Conservation (phyloP, 2,888 invertebrate species). For the Hirtodrosophila alboralis region DNA sequence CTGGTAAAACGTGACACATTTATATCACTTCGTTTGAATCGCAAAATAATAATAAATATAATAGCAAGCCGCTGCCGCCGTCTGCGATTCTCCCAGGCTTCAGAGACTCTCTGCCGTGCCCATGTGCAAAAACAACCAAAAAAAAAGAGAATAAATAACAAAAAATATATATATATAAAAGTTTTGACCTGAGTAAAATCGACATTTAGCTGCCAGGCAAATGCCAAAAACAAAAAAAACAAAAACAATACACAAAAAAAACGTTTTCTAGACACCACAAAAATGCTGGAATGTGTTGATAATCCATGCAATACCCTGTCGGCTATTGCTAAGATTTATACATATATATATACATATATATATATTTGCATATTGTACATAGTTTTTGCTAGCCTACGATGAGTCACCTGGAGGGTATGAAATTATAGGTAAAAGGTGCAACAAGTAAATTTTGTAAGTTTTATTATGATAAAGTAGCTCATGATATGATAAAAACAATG, state of each 20-base stretch:
- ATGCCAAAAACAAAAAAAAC: conserved; percentile 54
- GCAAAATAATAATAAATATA: conserved; percentile 81
- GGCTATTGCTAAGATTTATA: conserved; percentile 43
- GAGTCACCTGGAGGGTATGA: conserved; percentile 29
- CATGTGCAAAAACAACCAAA: conserved; percentile 59
- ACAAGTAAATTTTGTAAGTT: conserved; percentile 14
- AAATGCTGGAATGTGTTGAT: conserved; percentile 50
- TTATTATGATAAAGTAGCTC: conserved; percentile 1
- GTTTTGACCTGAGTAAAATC: conserved; percentile 59
- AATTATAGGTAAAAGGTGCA: conserved; percentile 15
- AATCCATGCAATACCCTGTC: conserved; percentile 58
- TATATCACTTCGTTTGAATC: conserved; percentile 83
- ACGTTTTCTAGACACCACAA: conserved; percentile 35
- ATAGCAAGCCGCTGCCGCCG: conserved; percentile 65
- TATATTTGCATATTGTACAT: conserved; percentile 9
- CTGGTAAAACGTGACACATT: conserved; percentile 84
- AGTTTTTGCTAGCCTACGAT: conserved; percentile 13
- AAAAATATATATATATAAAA: conserved; percentile 36
- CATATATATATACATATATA: conserved; percentile 52
- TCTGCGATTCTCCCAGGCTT: conserved; percentile 55
- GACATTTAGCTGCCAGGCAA: conserved; percentile 71
- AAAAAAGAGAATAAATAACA: conserved; percentile 10
- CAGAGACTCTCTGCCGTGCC: conserved; percentile 62
- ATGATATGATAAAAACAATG: neutral
- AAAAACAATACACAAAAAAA: too few relatives aligned